Evolutionary conservation across 1,140 invertebrate genomes (phyloP).

Genomic region (Teleogryllus occipitalis): DNA sequence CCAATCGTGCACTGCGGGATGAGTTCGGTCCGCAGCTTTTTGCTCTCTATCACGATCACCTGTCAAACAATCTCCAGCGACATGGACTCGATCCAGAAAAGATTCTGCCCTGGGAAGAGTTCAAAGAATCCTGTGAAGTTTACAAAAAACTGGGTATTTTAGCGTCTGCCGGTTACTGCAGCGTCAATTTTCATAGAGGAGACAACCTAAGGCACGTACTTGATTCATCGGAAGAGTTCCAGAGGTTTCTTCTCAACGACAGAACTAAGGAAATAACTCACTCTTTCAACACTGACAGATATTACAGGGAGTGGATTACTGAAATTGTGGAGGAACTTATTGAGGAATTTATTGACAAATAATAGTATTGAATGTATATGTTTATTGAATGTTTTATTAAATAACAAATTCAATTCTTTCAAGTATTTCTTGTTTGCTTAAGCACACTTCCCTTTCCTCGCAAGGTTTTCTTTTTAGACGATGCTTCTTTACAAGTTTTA

Average conservation of each 20-base stretch:
- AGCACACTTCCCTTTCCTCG: too few relatives aligned
- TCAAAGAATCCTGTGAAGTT: slow-evolving; percentile 8
- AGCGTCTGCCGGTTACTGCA: not conserved
- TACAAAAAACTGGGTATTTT: not conserved
- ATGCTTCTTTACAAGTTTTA: too few relatives aligned
- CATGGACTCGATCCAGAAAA: slow-evolving; percentile 2
- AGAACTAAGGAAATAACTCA: not conserved
- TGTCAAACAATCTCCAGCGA: slow-evolving; percentile 14
- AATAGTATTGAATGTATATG: too few relatives aligned
- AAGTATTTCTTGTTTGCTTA: too few relatives aligned
- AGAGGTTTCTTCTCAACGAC: not conserved
- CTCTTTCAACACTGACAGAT: not conserved
- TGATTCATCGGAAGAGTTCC: not conserved
- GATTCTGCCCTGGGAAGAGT: slow-evolving; percentile 17
- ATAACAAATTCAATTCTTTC: too few relatives aligned
- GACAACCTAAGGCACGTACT: not conserved
- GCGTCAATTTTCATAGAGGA: not conserved
- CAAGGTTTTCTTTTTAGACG: too few relatives aligned
- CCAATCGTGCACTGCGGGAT: slow-evolving; percentile 15
- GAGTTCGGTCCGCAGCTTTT: slow-evolving; percentile 6
- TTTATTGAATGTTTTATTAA: too few relatives aligned
- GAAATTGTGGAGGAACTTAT: not conserved
- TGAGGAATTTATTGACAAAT: not conserved
- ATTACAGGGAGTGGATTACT: not conserved
- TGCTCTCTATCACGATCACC: slow-evolving; percentile 14